Conservation (phyloP, 2,888 invertebrate genomes). For the Phaonia tiefii region DNA sequence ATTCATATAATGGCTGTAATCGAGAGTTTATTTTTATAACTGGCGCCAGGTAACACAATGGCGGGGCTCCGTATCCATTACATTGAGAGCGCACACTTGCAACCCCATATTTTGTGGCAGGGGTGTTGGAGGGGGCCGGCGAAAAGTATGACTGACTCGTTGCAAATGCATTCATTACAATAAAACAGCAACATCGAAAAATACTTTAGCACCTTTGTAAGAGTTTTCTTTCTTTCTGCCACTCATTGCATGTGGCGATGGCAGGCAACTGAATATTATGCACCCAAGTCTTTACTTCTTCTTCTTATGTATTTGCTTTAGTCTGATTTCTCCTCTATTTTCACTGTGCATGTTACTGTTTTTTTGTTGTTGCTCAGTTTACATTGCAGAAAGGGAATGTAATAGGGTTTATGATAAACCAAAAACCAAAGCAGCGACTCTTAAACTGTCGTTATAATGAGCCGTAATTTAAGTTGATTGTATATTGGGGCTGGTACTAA, state of each 20-base stretch:
- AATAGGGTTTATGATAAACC: background rate
- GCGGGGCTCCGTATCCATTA: conserved; percentile 22
- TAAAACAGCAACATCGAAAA: conserved; percentile 27
- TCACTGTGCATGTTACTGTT: background rate
- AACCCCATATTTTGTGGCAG: too few species aligned
- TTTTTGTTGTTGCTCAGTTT: background rate
- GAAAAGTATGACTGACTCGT: conserved; percentile 5
- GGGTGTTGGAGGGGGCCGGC: too few species aligned
- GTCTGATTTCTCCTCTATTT: conserved; percentile 9
- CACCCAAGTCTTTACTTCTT: background rate
- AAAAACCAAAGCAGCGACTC: background rate
- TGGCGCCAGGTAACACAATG: conserved; percentile 57
- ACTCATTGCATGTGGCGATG: conserved; percentile 30
- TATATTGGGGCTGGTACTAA: too few species aligned
- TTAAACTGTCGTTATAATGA: too few species aligned
- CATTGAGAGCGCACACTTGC: conserved; percentile 5
- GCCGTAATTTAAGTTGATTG: too few species aligned
- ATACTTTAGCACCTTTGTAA: conserved; percentile 31
- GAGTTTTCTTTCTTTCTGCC: conserved; percentile 1
- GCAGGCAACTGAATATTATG: background rate
- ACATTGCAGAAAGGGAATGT: conserved; percentile 3
- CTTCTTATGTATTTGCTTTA: conserved; percentile 14
- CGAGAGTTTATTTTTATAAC: conserved; percentile 65
- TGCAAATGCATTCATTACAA: conserved; percentile 20
- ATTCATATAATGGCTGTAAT: conserved; percentile 51